A percentile compares a stretch with the other conserved stretches of the same genome.
phyloP scores from a whole-genome alignment of 2,113 vertebrate genomes.

The Cinclus mexicanus region DNA sequence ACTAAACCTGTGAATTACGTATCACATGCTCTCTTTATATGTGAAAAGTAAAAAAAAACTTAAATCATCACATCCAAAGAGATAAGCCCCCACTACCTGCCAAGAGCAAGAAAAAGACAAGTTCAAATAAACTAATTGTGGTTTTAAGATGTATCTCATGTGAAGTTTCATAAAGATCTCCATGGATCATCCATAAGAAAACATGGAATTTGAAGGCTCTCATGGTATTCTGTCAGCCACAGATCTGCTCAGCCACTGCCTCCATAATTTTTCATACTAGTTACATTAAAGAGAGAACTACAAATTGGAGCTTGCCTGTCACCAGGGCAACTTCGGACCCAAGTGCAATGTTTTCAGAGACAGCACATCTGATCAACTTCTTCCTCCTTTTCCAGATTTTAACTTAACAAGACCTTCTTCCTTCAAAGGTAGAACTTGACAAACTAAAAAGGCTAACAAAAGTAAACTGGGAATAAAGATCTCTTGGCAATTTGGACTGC shows the following conservation, averaged over 20 bases:
- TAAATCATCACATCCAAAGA: neutral
- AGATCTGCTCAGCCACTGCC: neutral
- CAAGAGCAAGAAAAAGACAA: neutral
- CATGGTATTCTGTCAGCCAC: neutral
- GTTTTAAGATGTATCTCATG: neutral
- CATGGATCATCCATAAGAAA: neutral
- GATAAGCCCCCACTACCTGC: fast-evolving
- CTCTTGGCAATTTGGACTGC: neutral
- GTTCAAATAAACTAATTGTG: neutral
- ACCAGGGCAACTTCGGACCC: neutral
- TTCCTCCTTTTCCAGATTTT: neutral
- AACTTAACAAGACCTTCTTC: neutral
- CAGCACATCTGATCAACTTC: neutral
- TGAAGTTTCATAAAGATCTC: neutral
- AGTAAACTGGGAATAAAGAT: neutral
- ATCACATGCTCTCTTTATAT: neutral
- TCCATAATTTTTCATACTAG: neutral
- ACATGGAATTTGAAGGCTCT: neutral
- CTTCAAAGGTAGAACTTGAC: neutral
- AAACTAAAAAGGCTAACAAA: neutral
- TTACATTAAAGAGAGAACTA: neutral
- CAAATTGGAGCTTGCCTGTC: neutral
- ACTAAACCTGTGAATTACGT: neutral
- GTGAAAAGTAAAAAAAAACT: neutral
- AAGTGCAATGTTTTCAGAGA: neutral